Evolutionary conservation across 64 coral and sea anemone genomes (phyloP).

Genomic region (Pocillopora verrucosa): DNA sequence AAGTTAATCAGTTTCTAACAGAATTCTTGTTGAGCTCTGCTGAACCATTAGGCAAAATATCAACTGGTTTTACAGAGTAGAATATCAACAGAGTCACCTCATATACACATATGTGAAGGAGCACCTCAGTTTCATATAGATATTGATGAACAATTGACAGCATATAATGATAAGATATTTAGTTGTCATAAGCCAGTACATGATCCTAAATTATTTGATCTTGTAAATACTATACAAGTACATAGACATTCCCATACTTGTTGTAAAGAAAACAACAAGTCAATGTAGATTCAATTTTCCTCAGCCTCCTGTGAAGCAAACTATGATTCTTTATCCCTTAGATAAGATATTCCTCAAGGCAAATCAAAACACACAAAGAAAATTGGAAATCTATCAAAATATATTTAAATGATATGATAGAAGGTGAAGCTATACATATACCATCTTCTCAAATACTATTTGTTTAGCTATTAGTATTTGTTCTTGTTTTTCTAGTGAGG

Average conservation of each 20-base stretch:
- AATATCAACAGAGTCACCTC: too few relatives aligned
- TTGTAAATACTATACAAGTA: conserved; percentile 18
- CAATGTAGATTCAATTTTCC: conserved; percentile 5
- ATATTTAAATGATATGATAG: conserved; percentile 5
- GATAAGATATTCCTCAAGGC: conserved; percentile 7
- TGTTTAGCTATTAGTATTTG: too few relatives aligned
- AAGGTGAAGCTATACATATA: too few relatives aligned
- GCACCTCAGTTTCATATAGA: neutral
- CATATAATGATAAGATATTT: neutral
- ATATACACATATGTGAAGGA: neutral
- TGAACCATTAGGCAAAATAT: too few relatives aligned
- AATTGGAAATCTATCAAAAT: conserved; percentile 3
- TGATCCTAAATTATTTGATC: neutral
- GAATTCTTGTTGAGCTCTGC: too few relatives aligned
- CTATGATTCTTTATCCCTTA: conserved; percentile 11
- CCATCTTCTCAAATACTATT: conserved; percentile 14
- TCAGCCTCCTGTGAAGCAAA: conserved; percentile 10
- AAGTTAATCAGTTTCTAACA: too few relatives aligned
- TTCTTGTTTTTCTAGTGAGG: too few relatives aligned
- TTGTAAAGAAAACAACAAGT: conserved; percentile 30
- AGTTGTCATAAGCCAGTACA: neutral
- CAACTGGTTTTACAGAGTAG: too few relatives aligned
- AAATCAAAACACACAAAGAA: conserved; percentile 3
- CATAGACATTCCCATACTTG: conserved; percentile 33
- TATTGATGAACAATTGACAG: neutral